These are phyloP conservation scores for Diuraphis noxia DNA, from an alignment of 1,140 invertebrate species.

Conservation along the genomic window DNA sequence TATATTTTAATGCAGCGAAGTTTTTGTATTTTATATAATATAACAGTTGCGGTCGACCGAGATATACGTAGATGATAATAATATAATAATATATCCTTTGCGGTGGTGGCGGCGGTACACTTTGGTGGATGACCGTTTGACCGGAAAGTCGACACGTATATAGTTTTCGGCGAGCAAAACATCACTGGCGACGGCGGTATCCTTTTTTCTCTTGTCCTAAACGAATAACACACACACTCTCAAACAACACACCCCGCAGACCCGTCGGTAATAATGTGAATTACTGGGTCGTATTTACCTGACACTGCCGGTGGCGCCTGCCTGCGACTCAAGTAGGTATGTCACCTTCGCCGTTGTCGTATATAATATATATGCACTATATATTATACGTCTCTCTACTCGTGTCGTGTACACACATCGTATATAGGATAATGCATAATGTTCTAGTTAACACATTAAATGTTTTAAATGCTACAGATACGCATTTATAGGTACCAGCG, in stretches of 20 bases:
- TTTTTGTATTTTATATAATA: constrained; percentile 13
- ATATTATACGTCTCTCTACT: background rate
- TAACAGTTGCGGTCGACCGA: constrained; percentile 25
- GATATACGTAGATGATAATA: constrained; percentile 5
- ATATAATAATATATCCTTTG: constrained; percentile 28
- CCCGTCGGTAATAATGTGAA: background rate
- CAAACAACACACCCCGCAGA: background rate
- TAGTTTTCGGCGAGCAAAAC: constrained; percentile 15
- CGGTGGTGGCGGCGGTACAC: constrained; percentile 28
- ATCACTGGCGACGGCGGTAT: constrained; percentile 36
- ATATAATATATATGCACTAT: background rate
- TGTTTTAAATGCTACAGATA: background rate
- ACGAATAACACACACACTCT: constrained; percentile 36
- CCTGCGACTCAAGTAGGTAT: constrained; percentile 39
- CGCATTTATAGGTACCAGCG: background rate
- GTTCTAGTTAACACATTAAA: background rate
- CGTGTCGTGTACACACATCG: background rate
- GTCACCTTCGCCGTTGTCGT: background rate
- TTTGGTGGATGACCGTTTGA: constrained; percentile 51
- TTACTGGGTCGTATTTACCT: constrained; percentile 13
- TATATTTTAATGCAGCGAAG: background rate
- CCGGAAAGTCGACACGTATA: constrained; percentile 51
- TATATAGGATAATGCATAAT: background rate
- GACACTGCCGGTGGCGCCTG: constrained; percentile 47
- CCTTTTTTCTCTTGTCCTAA: constrained; percentile 48